phyloP scores from a whole-genome alignment of 2,113 vertebrate species.

The Aphelocoma coerulescens region DNA sequence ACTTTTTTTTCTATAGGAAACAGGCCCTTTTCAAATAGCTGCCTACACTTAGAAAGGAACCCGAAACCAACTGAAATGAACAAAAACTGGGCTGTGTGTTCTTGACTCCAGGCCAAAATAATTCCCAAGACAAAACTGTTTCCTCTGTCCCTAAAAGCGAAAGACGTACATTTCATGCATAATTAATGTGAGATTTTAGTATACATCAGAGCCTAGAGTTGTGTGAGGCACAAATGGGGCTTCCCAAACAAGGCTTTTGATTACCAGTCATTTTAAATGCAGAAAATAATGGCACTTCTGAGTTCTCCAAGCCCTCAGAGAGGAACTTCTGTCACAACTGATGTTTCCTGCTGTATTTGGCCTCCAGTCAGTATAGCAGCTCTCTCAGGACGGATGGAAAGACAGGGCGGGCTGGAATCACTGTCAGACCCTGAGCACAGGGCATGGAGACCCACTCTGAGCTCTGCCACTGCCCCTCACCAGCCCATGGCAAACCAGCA shows the following conservation, averaged over 20 bases:
- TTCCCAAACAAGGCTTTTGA: slow-evolving; percentile 52
- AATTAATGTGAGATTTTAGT: slow-evolving; percentile 53
- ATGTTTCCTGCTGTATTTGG: not conserved
- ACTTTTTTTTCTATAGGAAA: slow-evolving; percentile 6
- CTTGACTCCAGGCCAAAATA: slow-evolving; percentile 48
- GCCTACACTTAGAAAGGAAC: slow-evolving; percentile 23
- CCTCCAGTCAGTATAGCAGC: not conserved
- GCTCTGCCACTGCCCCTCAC: not conserved
- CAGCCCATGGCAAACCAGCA: not conserved
- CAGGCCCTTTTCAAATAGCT: not conserved
- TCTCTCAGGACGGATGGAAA: not conserved
- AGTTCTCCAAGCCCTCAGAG: not conserved
- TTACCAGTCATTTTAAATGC: slow-evolving; percentile 46
- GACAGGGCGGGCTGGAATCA: not conserved
- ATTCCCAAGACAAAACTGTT: slow-evolving; percentile 55
- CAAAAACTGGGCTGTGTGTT: slow-evolving; percentile 23
- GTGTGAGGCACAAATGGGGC: slow-evolving; percentile 39
- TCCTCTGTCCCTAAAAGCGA: slow-evolving; percentile 57
- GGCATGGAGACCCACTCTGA: fast-evolving
- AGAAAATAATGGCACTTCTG: slow-evolving; percentile 27
- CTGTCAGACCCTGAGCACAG: not conserved
- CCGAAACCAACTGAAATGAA: not conserved
- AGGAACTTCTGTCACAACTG: not conserved
- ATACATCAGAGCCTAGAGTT: slow-evolving; percentile 12
- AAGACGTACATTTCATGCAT: slow-evolving; percentile 48